Evolutionary conservation across 2,888 invertebrate species (phyloP), one percentile per base, ranked within the genome.

Genomic region (Eupithecia abbreviata): DNA sequence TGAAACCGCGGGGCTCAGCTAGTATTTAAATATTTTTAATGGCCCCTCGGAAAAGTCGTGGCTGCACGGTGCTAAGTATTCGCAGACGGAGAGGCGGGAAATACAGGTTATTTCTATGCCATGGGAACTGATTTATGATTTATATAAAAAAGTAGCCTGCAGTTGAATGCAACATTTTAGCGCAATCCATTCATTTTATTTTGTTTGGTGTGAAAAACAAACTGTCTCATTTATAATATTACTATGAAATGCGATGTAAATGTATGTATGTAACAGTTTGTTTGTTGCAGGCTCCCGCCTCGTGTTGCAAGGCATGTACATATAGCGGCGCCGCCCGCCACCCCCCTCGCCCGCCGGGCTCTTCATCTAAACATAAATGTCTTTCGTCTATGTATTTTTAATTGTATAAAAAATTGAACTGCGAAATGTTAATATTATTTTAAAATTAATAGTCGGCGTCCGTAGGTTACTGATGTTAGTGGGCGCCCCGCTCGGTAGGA

Each of bases 371-470:
- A 78, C 80, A 75, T 79, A 62, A 79, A 72, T 69, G 77, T 74
- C 78, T 80, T 82, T 77, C 81, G 82, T 86, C 83, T 85, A 85
- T 82, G 83, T 84, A 84, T 78, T 76, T 73, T 78, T 78, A 76
- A 78, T 77, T 82, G 82, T 80, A 79, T 79, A 81, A 78, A 76
- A 78, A 75, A 71, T 76, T 72, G 62, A 77, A 80, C 75, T 55
- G 79, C 76, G 76, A 80, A 84, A 82, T 87, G 86, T 90, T 89
- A 87, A 90, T 89, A 89, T 88, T 86, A 85, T 85, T 86, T 84
- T 87, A 87, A 86, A 90, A 91, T 91, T 88, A 84, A 85, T 86
- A 87, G 87, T 87, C 85, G 85, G 84, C 74, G 78, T 67, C 41
- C 62, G 67, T 58, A 71, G 75, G 43, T 45, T 3, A 41, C 45